Evolutionary conservation across 23 tunicate genomes (phyloP).

Genomic region (Styela clava): DNA sequence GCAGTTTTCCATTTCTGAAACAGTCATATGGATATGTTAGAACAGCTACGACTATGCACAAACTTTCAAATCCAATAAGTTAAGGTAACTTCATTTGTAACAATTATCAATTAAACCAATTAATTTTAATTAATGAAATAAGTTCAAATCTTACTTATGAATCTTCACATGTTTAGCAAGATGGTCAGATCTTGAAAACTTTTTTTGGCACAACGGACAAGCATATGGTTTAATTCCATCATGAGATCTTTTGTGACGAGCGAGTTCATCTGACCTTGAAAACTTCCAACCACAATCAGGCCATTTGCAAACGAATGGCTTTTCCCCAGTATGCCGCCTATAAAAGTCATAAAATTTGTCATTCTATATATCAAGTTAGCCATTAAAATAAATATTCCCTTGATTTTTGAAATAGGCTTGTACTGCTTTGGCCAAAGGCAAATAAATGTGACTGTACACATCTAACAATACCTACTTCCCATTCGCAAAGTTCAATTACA

Average conservation of each 20-base stretch:
- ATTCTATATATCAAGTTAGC: background rate
- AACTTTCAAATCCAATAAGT: too few species aligned
- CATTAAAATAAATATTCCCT: too few species aligned
- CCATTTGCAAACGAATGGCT: conserved; percentile 76
- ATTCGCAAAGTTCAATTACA: too few species aligned
- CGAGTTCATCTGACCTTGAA: conserved; percentile 91
- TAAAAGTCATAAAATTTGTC: background rate
- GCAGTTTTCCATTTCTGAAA: background rate
- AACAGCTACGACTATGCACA: too few species aligned
- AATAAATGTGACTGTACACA: too few species aligned
- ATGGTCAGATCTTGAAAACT: conserved; percentile 85
- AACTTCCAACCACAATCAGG: conserved; percentile 90
- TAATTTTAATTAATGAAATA: too few species aligned
- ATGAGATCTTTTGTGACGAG: conserved; percentile 88
- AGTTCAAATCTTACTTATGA: conserved; percentile 71
- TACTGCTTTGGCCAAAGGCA: too few species aligned
- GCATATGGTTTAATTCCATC: conserved; percentile 95
- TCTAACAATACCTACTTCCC: too few species aligned
- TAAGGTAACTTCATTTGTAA: too few species aligned
- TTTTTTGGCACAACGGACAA: conserved; percentile 86
- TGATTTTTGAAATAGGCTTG: too few species aligned
- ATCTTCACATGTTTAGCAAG: conserved; percentile 86
- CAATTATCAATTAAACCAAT: too few species aligned
- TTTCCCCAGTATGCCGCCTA: conserved; percentile 96
- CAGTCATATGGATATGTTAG: too few species aligned